Evolutionary conservation across 64 coral and sea anemone species (phyloP), one percentile per base, ranked within the genome.

Genomic region (Stichodactyla helianthus): DNA sequence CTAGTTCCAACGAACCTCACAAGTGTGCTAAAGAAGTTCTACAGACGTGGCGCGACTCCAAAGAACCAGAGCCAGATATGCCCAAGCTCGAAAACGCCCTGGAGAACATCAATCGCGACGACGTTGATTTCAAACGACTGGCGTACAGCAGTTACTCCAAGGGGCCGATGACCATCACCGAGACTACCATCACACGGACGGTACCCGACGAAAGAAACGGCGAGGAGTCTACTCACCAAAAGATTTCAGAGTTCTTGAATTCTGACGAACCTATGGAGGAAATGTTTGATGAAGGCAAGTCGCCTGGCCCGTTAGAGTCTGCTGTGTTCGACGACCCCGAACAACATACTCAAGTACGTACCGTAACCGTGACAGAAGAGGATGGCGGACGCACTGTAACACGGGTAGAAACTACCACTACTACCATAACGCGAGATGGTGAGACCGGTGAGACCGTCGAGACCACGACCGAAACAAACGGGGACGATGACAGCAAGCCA

Each of bases 141-240:
- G 97, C 97, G 7, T 95, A 99, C 68, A 92, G 92, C 4, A 98
- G 95, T 88, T 98, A 98, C 59, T 87, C 91, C 20, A 93, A 92
- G 74, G 95, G 85, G 17, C 93, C 84, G 11, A 81, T 92, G 7
- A 89, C 86, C 22, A 63, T 89, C 82, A 87, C 87, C 59, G 84
- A 89, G 79, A 90, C 88, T 22, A 79, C n/a, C 53, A 77, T 57
- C 7, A 64, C 86, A 23, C 82, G 82, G 59, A 89, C 59, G 17
- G 57, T 56, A 7, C 83, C 71, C 7, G 44, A 68, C 23, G 71
- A 79, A 26, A 71, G 14, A 19, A 59, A 51, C 15, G 59, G 50
- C 13, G 51, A 68, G 15, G 15, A 78, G 5, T 15, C 51, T 17
- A 17, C 77, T 51, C 55, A 71, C 17, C 51, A 82, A 8, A 54